Evolutionary conservation across 2,113 vertebrate species (phyloP).

Genomic region (Periophthalmodon schlosseri): DNA sequence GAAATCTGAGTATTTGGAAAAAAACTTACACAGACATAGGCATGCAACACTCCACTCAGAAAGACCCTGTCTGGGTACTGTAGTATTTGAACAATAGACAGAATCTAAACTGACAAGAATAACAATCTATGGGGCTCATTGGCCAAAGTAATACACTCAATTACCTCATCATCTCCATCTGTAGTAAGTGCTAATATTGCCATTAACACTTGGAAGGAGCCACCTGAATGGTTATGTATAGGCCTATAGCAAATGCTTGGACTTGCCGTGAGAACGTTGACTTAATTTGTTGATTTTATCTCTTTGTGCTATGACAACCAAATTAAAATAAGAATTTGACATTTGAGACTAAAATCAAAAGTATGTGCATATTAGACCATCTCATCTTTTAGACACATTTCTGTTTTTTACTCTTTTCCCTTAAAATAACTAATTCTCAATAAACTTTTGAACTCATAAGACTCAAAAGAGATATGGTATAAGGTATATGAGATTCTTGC

Average conservation of each 20-base stretch:
- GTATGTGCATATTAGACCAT: slow-evolving; percentile 2
- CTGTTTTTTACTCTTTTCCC: neutral
- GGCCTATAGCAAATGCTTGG: slow-evolving; percentile 6
- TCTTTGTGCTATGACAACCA: slow-evolving; percentile 23
- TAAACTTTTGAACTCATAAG: neutral
- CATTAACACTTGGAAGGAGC: slow-evolving; percentile 31
- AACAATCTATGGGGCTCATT: slow-evolving; percentile 24
- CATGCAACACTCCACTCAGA: no score
- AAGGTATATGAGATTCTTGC: neutral
- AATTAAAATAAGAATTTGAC: slow-evolving; percentile 26
- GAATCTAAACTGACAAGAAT: slow-evolving; percentile 43
- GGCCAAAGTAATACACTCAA: slow-evolving; percentile 30
- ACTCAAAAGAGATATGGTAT: neutral
- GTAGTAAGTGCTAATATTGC: slow-evolving; percentile 21
- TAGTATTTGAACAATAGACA: slow-evolving; percentile 38
- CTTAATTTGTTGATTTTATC: slow-evolving; percentile 14
- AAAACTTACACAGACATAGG: no score
- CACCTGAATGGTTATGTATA: slow-evolving; percentile 3
- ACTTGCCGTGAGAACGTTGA: neutral
- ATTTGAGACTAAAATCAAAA: slow-evolving; percentile 39
- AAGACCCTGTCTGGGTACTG: no score
- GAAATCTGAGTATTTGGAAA: no score
- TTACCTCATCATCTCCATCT: slow-evolving; percentile 44
- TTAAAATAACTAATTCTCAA: slow-evolving; percentile 10
- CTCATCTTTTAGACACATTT: neutral